These are phyloP conservation scores for Himantopus leucocephalus DNA, from an alignment of 2,113 vertebrate species.

Conservation along the genomic window DNA sequence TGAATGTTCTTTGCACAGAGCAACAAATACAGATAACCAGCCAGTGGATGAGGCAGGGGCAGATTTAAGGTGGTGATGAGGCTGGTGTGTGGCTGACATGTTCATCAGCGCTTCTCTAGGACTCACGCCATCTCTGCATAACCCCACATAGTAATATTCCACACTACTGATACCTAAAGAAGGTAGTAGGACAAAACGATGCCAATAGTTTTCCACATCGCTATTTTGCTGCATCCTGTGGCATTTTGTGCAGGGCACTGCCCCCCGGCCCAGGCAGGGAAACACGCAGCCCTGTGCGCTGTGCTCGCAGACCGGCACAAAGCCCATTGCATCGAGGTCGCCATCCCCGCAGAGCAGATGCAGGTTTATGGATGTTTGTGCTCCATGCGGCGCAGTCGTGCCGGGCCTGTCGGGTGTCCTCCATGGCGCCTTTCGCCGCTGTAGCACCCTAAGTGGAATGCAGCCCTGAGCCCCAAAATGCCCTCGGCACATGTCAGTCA, in stretches of 20 bases:
- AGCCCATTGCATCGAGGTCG: rapidly evolving
- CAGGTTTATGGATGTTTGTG: neutral
- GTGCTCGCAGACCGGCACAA: neutral
- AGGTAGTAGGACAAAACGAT: neutral
- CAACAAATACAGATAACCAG: neutral
- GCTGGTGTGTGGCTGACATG: neutral
- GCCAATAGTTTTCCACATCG: rapidly evolving
- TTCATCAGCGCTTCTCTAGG: neutral
- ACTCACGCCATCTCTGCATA: neutral
- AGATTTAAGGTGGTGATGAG: neutral
- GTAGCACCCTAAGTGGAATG: neutral
- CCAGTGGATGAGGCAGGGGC: neutral
- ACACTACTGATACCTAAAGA: rapidly evolving
- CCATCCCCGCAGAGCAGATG: neutral
- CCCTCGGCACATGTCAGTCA: neutral
- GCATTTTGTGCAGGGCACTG: neutral
- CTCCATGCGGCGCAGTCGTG: rapidly evolving
- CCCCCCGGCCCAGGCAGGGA: rapidly evolving
- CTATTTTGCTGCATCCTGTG: neutral
- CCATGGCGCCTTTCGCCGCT: rapidly evolving
- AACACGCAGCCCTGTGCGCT: neutral
- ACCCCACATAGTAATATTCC: neutral
- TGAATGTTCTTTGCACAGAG: constrained; percentile 5
- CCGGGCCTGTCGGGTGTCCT: neutral
- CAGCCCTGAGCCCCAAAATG: neutral